phyloP scores from a whole-genome alignment of 2,888 invertebrate species.

The Agrilus biguttatus region DNA sequence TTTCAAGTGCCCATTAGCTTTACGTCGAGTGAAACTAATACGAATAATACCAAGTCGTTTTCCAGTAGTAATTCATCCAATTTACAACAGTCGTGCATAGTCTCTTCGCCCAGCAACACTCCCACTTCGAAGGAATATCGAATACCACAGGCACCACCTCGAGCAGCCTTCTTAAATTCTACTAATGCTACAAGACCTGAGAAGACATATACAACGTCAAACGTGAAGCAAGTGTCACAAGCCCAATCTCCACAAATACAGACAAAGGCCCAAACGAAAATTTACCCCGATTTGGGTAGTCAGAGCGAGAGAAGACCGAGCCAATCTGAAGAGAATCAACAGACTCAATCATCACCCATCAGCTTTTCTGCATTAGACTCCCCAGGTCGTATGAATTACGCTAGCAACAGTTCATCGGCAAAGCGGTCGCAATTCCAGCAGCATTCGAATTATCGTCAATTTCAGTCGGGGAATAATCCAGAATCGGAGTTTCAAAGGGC shows the following conservation, averaged over 20 bases:
- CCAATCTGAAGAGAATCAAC: constrained; percentile 33
- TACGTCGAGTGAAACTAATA: constrained; percentile 29
- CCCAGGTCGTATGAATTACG: constrained; percentile 47
- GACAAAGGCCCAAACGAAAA: constrained; percentile 65
- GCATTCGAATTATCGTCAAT: constrained; percentile 36
- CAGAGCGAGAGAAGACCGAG: constrained; percentile 25
- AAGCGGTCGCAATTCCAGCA: constrained; percentile 40
- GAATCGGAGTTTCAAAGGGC: constrained; percentile 45
- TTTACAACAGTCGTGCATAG: constrained; percentile 59
- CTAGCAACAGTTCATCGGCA: constrained; percentile 38
- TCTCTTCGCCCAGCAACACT: constrained; percentile 47
- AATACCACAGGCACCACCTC: constrained; percentile 39
- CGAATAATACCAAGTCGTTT: constrained; percentile 26
- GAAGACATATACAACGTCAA: constrained; percentile 38
- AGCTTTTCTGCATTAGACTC: constrained; percentile 65
- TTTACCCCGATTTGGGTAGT: constrained; percentile 50
- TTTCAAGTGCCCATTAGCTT: constrained; percentile 46
- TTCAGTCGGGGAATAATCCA: constrained; percentile 42
- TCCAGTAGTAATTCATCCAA: constrained; percentile 33
- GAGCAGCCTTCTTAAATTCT: constrained; percentile 28
- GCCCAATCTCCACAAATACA: constrained; percentile 37
- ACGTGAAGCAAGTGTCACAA: constrained; percentile 14
- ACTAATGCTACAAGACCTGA: constrained; percentile 27
- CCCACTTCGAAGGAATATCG: constrained; percentile 46
- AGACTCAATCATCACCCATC: constrained; percentile 54